Evolutionary conservation across 2,888 invertebrate species (phyloP).

Genomic region (Amblyjoppa fuscipennis): DNA sequence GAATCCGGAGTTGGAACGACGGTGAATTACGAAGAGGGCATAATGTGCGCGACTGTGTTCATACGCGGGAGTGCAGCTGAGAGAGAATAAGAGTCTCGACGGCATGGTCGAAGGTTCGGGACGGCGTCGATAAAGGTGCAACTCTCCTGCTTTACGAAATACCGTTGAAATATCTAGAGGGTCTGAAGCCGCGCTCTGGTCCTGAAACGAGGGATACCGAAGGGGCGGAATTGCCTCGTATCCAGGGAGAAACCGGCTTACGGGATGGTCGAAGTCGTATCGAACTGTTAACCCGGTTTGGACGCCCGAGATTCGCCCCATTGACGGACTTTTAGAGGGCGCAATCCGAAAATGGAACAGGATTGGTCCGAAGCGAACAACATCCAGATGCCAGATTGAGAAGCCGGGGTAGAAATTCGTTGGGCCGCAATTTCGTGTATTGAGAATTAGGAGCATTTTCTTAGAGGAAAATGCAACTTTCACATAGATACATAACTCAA

Average conservation of each 20-base stretch:
- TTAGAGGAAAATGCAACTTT: no score
- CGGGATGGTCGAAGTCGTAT: constrained; percentile 56
- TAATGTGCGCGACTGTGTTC: not conserved
- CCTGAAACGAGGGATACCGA: constrained; percentile 21
- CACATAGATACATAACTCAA: not conserved
- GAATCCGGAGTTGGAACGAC: not conserved
- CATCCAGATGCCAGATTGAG: not conserved
- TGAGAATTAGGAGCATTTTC: no score
- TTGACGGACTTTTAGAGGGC: constrained; percentile 30
- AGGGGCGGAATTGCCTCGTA: constrained; percentile 72
- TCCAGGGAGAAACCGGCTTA: constrained; percentile 65
- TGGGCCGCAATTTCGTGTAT: no score
- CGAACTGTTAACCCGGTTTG: constrained; percentile 62
- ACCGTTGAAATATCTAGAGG: constrained; percentile 26
- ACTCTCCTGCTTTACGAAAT: constrained; percentile 3
- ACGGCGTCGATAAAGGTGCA: constrained; percentile 12
- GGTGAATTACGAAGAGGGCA: not conserved
- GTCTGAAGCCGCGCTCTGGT: constrained; percentile 4
- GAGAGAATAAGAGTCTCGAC: constrained; percentile 22
- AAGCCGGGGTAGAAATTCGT: not conserved
- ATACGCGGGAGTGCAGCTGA: constrained; percentile 6
- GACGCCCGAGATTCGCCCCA: not conserved
- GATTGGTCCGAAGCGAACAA: constrained; percentile 13
- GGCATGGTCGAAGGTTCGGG: not conserved
- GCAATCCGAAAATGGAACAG: constrained; percentile 8